Evolutionary conservation across 2,113 vertebrate genomes (phyloP).

Genomic region (Candoia aspera): DNA sequence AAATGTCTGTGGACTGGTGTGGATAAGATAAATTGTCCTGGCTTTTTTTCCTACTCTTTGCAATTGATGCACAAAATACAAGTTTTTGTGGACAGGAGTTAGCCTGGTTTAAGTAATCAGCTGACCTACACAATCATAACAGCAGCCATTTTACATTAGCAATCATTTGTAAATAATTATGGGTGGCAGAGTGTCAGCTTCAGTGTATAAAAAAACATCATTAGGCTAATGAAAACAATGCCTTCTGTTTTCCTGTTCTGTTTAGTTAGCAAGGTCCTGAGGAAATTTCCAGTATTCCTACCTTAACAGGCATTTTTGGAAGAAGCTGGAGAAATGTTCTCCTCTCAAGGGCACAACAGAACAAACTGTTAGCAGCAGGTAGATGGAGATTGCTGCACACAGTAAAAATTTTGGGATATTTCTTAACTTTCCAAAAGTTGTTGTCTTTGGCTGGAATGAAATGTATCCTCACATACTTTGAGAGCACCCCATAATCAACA

Average conservation of each 20-base stretch:
- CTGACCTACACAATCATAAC: not conserved
- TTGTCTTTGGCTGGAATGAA: conserved; percentile 15
- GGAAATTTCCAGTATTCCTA: not conserved
- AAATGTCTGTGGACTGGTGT: not conserved
- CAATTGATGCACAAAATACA: not conserved
- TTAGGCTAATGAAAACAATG: not conserved
- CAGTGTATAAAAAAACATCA: not conserved
- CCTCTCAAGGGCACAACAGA: not conserved
- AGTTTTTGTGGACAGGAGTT: not conserved
- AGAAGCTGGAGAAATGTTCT: not conserved
- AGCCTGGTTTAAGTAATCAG: not conserved
- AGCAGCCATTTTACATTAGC: not conserved
- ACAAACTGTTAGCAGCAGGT: not conserved
- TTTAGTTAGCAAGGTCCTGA: not conserved
- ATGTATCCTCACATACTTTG: not conserved
- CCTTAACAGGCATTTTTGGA: not conserved
- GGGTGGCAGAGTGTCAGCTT: not conserved
- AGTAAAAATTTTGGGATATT: not conserved
- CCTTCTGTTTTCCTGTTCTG: not conserved
- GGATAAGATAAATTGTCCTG: not conserved
- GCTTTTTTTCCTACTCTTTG: not conserved
- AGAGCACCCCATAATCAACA: not conserved
- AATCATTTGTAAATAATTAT: not conserved
- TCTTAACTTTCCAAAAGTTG: conserved; percentile 27
- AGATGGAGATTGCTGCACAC: not conserved